Base-by-base conservation (phyloP, 2,888 invertebrate genomes). In the Leucophora obtusa region DNA sequence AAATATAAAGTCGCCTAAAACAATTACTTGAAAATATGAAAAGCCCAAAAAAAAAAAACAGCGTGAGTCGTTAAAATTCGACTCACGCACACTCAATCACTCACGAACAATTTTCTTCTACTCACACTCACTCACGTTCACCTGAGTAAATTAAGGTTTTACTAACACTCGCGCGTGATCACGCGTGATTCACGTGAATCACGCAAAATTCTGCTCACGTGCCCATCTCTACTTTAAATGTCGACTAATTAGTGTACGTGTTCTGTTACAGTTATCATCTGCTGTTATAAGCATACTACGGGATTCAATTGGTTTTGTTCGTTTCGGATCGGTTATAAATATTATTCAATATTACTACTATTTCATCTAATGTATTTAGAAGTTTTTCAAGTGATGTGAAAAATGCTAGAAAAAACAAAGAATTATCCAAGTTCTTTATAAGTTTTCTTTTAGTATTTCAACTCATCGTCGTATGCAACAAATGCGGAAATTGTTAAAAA, bases 221-320 rank as follows among this genome's bases (percentile, higher is more conserved):
- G n/a, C n/a, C n/a, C n/a, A n/a, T n/a, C n/a, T n/a, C n/a, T n/a
- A n/a, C n/a, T n/a, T n/a, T n/a, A 79, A 81, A 82, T 82, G 80
- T 83, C 82, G 80, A 83, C 82, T 83, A 83, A 83, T 83, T 83
- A 83, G 83, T 83, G 82, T 83, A 82, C 80, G 82, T 83, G 82
- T 83, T 81, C 73, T 81, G 81, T 77, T 81, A 81, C 81, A 77
- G 81, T 81, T 81, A 81, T 81, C 81, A 77, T 77, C 81, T 81
- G 69, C 76, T 75, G 66, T 71, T 71, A 66, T 54, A 54, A 66
- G 6, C 14, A 65, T 54, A 66, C 53, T 59, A 59, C 24, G 38
- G 11, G 43, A 47, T 47, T 47, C 43, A 47, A 47, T 47, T 47
- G 43, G n/a, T 14, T 47, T 47, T 47, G 43, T 47, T 47, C n/a